Percentiles rank a stretch among this genome's conserved stretches.
These are phyloP conservation scores for Brachionus manjavacas DNA, from an alignment of 1,140 invertebrate species.

Conservation along the genomic window DNA sequence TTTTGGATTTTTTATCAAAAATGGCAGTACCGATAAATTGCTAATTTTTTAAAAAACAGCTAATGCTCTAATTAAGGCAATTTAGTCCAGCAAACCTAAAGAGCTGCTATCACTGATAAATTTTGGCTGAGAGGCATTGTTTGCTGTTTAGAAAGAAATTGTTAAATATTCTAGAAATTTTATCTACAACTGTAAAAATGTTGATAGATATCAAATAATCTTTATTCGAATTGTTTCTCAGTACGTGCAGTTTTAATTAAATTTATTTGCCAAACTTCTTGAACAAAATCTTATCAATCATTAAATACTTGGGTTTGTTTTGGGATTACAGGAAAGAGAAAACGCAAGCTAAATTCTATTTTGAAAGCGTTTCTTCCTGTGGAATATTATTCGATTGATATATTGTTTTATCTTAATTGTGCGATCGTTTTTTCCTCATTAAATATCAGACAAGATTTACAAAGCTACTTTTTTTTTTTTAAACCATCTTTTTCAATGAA, in stretches of 20 bases:
- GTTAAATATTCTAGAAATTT: neutral
- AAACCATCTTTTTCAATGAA: neutral
- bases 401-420: conserved; percentile 1
- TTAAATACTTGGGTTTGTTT: neutral
- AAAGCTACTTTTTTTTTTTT: neutral
- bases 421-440: neutral
- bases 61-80: neutral
- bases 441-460: neutral
- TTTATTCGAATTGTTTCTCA: neutral
- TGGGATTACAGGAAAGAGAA: neutral
- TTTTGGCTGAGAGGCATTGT: neutral
- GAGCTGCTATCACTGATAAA: neutral
- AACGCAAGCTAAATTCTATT: neutral
- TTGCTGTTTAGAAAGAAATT: neutral
- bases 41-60: neutral
- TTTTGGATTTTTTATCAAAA: neutral
- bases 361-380: neutral
- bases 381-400: neutral
- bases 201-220: conserved; percentile 26
- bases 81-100: neutral
- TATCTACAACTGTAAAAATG: conserved; percentile 31
- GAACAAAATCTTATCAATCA: conserved; percentile 7
- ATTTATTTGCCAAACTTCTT: neutral
- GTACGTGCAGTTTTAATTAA: neutral
- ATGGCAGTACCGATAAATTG: neutral